phyloP scores from a whole-genome alignment of 1,140 invertebrate genomes.

The Galleria mellonella region DNA sequence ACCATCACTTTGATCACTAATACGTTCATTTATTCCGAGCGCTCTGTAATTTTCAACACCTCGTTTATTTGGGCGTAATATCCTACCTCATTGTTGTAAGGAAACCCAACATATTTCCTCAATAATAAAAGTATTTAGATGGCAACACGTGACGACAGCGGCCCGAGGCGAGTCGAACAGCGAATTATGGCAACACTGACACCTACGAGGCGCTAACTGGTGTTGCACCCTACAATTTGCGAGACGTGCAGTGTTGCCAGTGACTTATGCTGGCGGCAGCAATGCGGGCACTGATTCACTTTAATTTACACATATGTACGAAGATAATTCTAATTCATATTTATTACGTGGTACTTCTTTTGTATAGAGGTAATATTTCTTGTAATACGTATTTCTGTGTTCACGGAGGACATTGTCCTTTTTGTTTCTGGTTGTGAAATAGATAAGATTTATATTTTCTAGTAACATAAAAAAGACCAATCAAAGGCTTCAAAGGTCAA shows the following conservation, averaged over 20 bases:
- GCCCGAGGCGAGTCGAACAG: conserved; percentile 41
- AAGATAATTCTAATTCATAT: conserved; percentile 7
- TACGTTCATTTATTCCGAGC: no score
- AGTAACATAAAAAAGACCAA: neutral
- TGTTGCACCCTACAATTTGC: conserved; percentile 59
- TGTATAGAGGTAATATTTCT: no score
- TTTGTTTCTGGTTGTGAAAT: neutral
- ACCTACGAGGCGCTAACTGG: conserved; percentile 69
- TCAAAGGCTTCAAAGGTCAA: neutral
- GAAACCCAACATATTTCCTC: conserved; percentile 40
- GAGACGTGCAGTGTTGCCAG: conserved; percentile 32
- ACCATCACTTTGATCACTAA: no score
- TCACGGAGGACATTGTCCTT: neutral
- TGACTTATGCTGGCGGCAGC: conserved; percentile 28
- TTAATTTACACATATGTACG: conserved; percentile 22
- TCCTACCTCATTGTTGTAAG: conserved; percentile 23
- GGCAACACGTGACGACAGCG: conserved; percentile 65
- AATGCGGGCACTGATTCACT: conserved; percentile 35
- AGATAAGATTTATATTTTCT: neutral
- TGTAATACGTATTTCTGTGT: neutral
- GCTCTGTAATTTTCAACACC: no score
- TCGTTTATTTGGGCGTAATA: conserved; percentile 22
- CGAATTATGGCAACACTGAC: conserved; percentile 70
- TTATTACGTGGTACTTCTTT: no score
- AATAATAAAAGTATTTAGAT: conserved; percentile 66